Base-by-base conservation (phyloP, 2,888 invertebrate species). In the Megaustenia siamemsis region DNA sequence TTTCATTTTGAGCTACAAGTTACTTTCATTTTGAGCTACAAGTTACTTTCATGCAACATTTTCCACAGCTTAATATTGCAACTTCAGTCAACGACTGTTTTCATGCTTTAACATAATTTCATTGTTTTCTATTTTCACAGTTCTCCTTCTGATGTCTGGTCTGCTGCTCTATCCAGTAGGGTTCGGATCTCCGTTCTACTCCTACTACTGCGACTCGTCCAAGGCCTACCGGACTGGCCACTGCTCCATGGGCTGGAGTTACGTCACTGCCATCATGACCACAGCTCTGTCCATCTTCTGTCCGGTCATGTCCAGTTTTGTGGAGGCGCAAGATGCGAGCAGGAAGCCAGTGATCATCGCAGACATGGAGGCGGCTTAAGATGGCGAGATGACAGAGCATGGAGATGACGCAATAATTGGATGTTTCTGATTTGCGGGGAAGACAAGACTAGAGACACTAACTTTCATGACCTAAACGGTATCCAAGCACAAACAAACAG, bases 231-330 rank as follows among this genome's bases (percentile, higher is more conserved):
- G 89, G 66, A 88, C 93, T 5, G 93, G 93, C 21, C 88, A 90
- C 73, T 94, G 94, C 87, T 90, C 91, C 69, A 88, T 94, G 66
- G 94, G 94, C 49, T 94, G 94, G 94, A 93, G 93, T 75, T 94
- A 94, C 88, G 92, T 94, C 88, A 90, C 94, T 56, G 93, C 93
- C 35, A 92, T 94, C 56, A 93, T 94, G 87, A 92, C 93, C 69
- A 91, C 93, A 0, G 91, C 93, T 3, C 88, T 94, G 49, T 92
- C 93, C 24, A 90, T 94, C 82, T 94, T 94, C 89, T 94, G 94
- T 86, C 94, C 94, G 1, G 91, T 94, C 73, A 90, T 94, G 53
- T 88, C 89, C 86, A 87, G 86, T 78, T 89, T 88, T 68, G 87
- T 86, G 15, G 88, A 88, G 43, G 79, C 86, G 1, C 88, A 87